phyloP scores from a whole-genome alignment of 2,888 invertebrate species.

The Aricia artaxerxes region DNA sequence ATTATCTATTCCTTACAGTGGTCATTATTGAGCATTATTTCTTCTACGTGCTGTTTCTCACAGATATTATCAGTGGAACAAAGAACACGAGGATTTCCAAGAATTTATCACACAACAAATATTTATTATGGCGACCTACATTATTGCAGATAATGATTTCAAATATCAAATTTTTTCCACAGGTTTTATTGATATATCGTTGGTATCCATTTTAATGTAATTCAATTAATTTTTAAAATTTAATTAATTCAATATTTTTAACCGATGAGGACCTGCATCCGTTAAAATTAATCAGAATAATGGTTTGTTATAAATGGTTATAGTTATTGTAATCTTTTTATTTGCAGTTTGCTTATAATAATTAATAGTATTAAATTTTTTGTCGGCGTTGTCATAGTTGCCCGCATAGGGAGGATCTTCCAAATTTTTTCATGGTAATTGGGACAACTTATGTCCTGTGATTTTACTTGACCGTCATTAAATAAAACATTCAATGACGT shows the following conservation, averaged over 20 bases:
- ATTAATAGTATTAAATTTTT: neutral
- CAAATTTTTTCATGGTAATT: too few species aligned
- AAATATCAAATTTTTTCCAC: neutral
- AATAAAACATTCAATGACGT: too few species aligned
- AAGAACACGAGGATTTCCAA: constrained; percentile 13
- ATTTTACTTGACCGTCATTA: too few species aligned
- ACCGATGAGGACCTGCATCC: too few species aligned
- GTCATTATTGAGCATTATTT: constrained; percentile 20
- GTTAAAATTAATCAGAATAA: too few species aligned
- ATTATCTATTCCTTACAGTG: constrained; percentile 24
- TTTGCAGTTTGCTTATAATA: neutral
- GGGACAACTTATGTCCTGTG: too few species aligned
- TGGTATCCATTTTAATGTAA: too few species aligned
- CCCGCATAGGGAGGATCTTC: too few species aligned
- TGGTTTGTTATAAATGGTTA: neutral
- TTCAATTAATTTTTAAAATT: too few species aligned
- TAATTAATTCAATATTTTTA: too few species aligned
- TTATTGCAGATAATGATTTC: neutral
- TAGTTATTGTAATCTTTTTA: neutral
- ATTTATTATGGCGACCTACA: constrained; percentile 2
- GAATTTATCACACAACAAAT: constrained; percentile 4
- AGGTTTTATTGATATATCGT: neutral
- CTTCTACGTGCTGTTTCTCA: constrained; percentile 21
- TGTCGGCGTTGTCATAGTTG: too few species aligned
- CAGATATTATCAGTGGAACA: constrained; percentile 12